Percentiles rank a stretch among this genome's conserved stretches.
These are phyloP conservation scores for Azemiops feae DNA, from an alignment of 2,113 vertebrate genomes.

Conservation along the genomic window DNA sequence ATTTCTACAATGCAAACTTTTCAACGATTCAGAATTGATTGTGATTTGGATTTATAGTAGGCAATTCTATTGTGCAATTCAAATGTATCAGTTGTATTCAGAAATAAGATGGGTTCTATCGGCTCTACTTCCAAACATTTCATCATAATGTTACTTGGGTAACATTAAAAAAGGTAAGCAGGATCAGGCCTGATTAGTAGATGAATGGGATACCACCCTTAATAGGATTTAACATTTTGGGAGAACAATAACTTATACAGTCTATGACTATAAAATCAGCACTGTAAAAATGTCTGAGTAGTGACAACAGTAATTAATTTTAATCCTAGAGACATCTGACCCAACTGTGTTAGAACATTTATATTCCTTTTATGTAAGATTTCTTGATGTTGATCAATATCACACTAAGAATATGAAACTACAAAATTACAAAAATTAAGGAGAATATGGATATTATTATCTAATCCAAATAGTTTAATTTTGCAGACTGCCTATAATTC, in stretches of 20 bases:
- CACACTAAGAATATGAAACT: neutral
- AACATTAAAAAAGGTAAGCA: neutral
- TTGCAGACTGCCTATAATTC: neutral
- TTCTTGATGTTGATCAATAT: neutral
- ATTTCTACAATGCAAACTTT: neutral
- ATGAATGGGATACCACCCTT: neutral
- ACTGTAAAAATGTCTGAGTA: neutral
- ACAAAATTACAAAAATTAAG: neutral
- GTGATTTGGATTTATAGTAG: neutral
- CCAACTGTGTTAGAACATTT: neutral
- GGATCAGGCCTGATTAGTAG: neutral
- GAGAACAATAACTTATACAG: neutral
- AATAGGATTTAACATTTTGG: neutral
- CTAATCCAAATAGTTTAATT: neutral
- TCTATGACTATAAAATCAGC: neutral
- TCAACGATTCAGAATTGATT: neutral
- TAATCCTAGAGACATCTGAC: neutral
- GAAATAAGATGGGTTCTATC: neutral
- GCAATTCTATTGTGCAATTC: neutral
- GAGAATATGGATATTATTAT: neutral
- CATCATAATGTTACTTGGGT: neutral
- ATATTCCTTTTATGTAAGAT: neutral
- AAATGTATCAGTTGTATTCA: neutral
- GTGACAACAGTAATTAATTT: neutral
- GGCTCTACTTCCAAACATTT: neutral